phyloP scores from a whole-genome alignment of 1,140 invertebrate species.

The Coelopa frigida region DNA sequence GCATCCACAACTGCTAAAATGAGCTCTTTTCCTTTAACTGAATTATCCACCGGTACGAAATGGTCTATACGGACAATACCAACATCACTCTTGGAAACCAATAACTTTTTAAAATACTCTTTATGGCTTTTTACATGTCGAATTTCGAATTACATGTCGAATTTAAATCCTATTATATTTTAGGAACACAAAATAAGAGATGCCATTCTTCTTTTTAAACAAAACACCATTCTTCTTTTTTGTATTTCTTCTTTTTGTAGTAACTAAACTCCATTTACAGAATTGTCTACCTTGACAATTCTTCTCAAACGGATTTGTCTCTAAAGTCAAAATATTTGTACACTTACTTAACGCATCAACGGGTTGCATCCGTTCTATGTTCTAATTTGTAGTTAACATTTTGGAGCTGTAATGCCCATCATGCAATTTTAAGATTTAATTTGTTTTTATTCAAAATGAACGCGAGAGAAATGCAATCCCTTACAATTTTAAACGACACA shows the following conservation, averaged over 20 bases:
- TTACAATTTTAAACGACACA: neutral
- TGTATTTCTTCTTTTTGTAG: neutral
- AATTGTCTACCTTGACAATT: neutral
- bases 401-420: neutral
- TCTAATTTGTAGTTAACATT: neutral
- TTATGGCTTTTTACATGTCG: neutral
- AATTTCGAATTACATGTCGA: neutral
- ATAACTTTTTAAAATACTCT: neutral
- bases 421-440: neutral
- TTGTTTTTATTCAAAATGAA: neutral
- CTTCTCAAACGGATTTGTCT: neutral
- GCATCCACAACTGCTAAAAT: constrained; percentile 43
- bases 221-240: neutral
- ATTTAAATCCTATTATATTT: too few species aligned
- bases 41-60: constrained; percentile 3
- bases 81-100: constrained; percentile 12
- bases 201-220: neutral
- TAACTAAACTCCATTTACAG: neutral
- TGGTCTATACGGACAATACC: constrained; percentile 19
- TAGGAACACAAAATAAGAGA: neutral
- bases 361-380: neutral
- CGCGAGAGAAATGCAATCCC: neutral
- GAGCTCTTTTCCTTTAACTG: constrained; percentile 34
- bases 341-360: neutral
- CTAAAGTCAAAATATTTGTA: too few species aligned